Evolutionary conservation across 2,888 invertebrate genomes (phyloP).

Genomic region (Lasioglossum leucozonium): DNA sequence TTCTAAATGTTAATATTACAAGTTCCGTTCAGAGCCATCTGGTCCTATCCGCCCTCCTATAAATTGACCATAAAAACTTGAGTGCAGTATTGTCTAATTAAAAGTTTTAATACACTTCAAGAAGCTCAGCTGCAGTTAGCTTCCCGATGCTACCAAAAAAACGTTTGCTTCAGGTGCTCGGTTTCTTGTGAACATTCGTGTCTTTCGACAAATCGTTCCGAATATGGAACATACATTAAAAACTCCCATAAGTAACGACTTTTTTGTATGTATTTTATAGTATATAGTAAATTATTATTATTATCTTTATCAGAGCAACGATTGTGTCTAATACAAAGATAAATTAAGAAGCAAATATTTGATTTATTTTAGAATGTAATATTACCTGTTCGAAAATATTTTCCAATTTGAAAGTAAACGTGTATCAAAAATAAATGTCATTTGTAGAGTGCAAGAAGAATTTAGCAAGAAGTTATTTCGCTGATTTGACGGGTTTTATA

Average conservation of each 20-base stretch:
- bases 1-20: neutral
- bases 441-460: too few species aligned
- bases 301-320: too few species aligned
- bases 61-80: neutral
- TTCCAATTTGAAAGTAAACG: too few species aligned
- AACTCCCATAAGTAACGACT: too few species aligned
- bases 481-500: neutral
- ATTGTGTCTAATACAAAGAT: too few species aligned
- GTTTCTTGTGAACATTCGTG: neutral
- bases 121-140: neutral
- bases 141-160: neutral
- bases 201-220: neutral
- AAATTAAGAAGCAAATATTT: too few species aligned
- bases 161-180: neutral
- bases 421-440: too few species aligned
- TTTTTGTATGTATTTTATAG: too few species aligned
- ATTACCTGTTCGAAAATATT: too few species aligned
- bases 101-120: constrained; percentile 1
- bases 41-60: neutral
- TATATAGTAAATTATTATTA: too few species aligned
- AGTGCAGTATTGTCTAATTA: constrained; percentile 3
- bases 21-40: neutral
- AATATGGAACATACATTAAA: neutral
- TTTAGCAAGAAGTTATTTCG: neutral
- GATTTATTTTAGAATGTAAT: too few species aligned